Base-by-base conservation (phyloP, 1,140 invertebrate genomes). In the Neodiprion lecontei region DNA sequence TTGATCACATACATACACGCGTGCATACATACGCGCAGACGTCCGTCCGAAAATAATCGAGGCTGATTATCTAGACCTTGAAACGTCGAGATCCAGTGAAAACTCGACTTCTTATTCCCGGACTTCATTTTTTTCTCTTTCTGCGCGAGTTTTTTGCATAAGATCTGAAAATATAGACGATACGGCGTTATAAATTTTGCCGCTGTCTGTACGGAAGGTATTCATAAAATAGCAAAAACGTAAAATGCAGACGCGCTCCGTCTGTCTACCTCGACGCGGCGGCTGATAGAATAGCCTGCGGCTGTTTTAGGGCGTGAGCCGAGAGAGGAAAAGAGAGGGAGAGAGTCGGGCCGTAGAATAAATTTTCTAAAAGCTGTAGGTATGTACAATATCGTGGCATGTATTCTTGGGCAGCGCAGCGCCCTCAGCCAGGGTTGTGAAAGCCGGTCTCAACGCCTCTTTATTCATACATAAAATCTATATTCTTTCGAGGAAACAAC, bases 381-480 rank as follows among this genome's bases (percentile, higher is more conserved):
- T 12, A 21, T 14, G 67, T 71, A 40, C n/a, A 48, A 28, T 47
- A 47, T 17, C 28, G 28, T 11, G n/a, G 69, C 11, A n/a, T 28
- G 23, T 47, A 48, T 48, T 17, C 14, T 12, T 23, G 47, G 48
- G 12, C 65, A 47, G 67, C n/a, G n/a, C 40, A 9, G 50, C 65
- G 5, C 12, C 65, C 67, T 72, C 71, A 69, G 70, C 67, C 73
- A 40, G 48, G 49, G 74, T 48, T 75, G 74, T 70, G 74, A 21
- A 68, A 77, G 71, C 68, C 21, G 67, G 67, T 69, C 67, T 61
- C 53, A 17, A 4, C 78, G 61, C 23, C 75, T 70, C 79, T 81
- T 84, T 81, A 80, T 79, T 81, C 82, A 72, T 77, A 79, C 84
- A 81, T 81, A 80, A 84, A 84, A 84, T 84, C 81, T 77, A 85